Conservation (phyloP, 2,797 vertebrate species). For the Ptychadena robeensis region DNA sequence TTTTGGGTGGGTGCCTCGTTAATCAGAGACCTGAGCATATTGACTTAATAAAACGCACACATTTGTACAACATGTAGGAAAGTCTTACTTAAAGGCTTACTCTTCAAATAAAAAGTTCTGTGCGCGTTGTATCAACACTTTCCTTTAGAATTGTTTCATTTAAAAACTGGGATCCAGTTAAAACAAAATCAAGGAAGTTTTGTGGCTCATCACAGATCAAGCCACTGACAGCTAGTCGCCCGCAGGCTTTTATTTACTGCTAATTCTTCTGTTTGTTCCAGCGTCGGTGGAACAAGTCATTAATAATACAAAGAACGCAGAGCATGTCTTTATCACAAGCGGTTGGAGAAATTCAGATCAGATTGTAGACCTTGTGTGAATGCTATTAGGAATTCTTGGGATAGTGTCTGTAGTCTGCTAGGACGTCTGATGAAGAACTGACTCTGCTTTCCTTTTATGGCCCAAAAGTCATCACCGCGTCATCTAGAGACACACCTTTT, state of each 20-base stretch:
- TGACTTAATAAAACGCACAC: slow-evolving; percentile 18
- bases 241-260: slow-evolving; percentile 19
- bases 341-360: neutral
- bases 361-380: neutral
- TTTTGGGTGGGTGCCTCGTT: neutral
- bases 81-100: slow-evolving; percentile 6
- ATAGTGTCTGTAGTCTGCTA: neutral
- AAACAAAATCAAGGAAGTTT: slow-evolving; percentile 21
- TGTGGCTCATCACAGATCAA: slow-evolving; percentile 1
- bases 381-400: slow-evolving; percentile 4
- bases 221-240: slow-evolving; percentile 4
- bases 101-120: slow-evolving; percentile 19
- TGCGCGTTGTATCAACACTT: slow-evolving; percentile 34
- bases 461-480: too few relatives aligned
- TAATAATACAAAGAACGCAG: neutral
- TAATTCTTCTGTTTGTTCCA: slow-evolving; percentile 16
- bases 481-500: too few relatives aligned
- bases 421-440: too few relatives aligned
- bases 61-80: slow-evolving; percentile 20
- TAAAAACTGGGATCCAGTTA: slow-evolving; percentile 26
- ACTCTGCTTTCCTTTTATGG: too few relatives aligned
- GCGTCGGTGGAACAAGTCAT: slow-evolving; percentile 20
- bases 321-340: neutral
- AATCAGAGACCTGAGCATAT: slow-evolving; percentile 12
- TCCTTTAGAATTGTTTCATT: slow-evolving; percentile 27